These are phyloP conservation scores for Gambusia affinis DNA, from an alignment of 2,113 vertebrate species.

Conservation along the genomic window DNA sequence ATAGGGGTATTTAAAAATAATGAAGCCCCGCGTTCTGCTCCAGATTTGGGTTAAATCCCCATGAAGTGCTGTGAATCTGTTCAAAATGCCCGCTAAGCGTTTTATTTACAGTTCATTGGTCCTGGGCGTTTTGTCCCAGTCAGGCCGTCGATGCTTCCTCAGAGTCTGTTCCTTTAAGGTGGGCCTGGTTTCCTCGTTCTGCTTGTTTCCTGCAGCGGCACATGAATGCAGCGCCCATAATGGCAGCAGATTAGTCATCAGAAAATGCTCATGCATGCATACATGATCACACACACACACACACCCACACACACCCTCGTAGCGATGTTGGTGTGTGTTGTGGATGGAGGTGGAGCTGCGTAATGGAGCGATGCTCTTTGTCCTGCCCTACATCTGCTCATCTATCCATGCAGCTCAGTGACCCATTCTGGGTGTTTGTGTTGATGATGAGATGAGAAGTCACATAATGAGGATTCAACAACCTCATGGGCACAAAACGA, in stretches of 20 bases:
- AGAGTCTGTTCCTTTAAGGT: slow-evolving; percentile 16
- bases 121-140: not conserved
- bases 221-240: slow-evolving; percentile 4
- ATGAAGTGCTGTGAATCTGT: not conserved
- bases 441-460: not conserved
- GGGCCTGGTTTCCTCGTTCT: slow-evolving; percentile 5
- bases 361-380: slow-evolving; percentile 41
- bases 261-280: slow-evolving; percentile 56
- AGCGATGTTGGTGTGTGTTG: not conserved
- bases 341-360: slow-evolving; percentile 24
- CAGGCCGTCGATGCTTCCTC: not conserved
- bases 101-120: slow-evolving; percentile 6
- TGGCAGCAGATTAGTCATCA: slow-evolving; percentile 52
- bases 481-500: not conserved
- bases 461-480: not conserved
- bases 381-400: slow-evolving; percentile 61
- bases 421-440: not conserved
- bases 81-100: not conserved
- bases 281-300: slow-evolving; percentile 20
- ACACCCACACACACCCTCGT: slow-evolving; percentile 5
- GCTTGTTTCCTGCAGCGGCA: not conserved
- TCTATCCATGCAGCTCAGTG: slow-evolving; percentile 35
- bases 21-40: not conserved
- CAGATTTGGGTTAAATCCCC: not conserved
- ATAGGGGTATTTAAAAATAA: not conserved